Base-by-base conservation (phyloP, 1,140 invertebrate species). In the Atta cephalotes region DNA sequence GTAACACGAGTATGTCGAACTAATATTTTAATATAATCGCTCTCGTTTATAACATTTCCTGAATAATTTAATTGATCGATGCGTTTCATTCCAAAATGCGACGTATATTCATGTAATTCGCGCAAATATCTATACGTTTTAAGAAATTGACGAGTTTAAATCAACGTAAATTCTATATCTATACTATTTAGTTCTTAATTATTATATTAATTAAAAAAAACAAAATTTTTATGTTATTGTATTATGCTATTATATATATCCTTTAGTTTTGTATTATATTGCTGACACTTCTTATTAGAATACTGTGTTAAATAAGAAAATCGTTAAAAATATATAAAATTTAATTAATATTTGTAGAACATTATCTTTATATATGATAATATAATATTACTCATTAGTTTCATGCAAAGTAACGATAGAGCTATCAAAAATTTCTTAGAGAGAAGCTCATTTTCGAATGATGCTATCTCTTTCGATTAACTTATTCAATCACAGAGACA, bases 1-100 rank as follows among this genome's bases (percentile, higher is more conserved):
- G 28, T 82, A 76, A 82, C 71, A 62, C 25, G 25, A 39, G 16
- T 18, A 60, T 2, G 18, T 45, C 28, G 25, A 74, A 62, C 58
- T 82, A 62, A 82, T 74, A 60, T 72, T 82, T 82, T 84, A 76
- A 76, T 62, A 84, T 74, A 62, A 84, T 51, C 70, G 70, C 25
- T 35, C 16, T 1, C n/a, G 58, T 63, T 76, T 76, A 35, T 28
- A 71, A 82, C 56, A 74, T 82, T 72, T 58, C n/a, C 14, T 62
- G 70, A 49, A 84, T 63, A 84, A 84, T 84, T 76, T 62, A 84
- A 74, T 84, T 62, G 60, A 62, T 82, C 56, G 35, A 82, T 28
- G 39, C 56, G n/a, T 25, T 14, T 62, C 16, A 25, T 72, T 0
- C 16, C 16, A 18, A 58, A 70, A 58, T 6, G 25, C 3, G 16